These are phyloP conservation scores for Sinocyclocheilus grahami DNA, from an alignment of 2,113 vertebrate genomes.

Conservation along the genomic window DNA sequence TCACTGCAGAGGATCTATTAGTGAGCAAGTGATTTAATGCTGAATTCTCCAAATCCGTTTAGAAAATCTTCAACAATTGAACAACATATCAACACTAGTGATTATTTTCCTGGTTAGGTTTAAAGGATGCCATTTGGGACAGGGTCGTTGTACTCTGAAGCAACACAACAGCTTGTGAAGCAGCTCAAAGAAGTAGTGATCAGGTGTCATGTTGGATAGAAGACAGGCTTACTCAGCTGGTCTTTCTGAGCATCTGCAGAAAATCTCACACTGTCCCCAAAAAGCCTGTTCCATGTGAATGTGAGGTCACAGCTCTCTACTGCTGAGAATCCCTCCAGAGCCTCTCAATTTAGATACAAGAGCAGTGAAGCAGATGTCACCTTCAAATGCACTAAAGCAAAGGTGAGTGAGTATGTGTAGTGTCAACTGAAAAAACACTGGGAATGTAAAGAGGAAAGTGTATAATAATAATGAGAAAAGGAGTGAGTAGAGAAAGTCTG, in stretches of 20 bases:
- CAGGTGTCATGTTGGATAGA: background rate
- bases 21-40: too few relatives aligned
- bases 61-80: too few relatives aligned
- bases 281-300: background rate
- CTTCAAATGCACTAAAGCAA: constrained; percentile 7
- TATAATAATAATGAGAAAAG: background rate
- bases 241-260: constrained; percentile 12
- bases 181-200: background rate
- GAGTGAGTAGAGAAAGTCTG: background rate
- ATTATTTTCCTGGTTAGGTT: background rate
- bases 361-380: constrained; percentile 19
- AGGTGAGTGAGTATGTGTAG: background rate
- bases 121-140: background rate
- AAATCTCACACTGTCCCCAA: constrained; percentile 12
- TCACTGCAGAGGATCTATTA: too few relatives aligned
- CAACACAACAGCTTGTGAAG: constrained; percentile 6
- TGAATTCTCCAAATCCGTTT: too few relatives aligned
- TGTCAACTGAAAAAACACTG: background rate
- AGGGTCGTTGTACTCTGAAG: background rate
- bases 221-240: background rate
- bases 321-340: constrained; percentile 5
- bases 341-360: constrained; percentile 31
- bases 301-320: background rate
- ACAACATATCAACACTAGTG: too few relatives aligned
- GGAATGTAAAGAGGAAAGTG: background rate